Conservation (phyloP, 2,888 invertebrate genomes). For the Pollenia griseotomentosa region DNA sequence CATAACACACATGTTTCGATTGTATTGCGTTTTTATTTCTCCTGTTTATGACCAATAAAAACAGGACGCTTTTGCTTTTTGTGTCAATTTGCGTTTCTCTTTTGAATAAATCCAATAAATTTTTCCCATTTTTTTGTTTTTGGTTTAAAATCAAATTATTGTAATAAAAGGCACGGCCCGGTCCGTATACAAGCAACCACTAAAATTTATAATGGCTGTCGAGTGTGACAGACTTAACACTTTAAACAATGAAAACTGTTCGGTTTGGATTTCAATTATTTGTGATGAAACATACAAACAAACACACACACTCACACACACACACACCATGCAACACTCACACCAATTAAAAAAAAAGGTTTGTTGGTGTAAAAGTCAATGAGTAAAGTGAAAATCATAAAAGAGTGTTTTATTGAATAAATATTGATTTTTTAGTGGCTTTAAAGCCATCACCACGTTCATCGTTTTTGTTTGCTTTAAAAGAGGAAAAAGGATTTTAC, state of each 20-base stretch:
- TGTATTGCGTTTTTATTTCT: background rate
- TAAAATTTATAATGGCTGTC: slow-evolving; percentile 27
- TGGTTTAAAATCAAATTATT: slow-evolving; percentile 50
- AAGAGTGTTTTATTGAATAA: slow-evolving; percentile 27
- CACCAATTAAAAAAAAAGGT: background rate
- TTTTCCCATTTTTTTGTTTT: slow-evolving; percentile 26
- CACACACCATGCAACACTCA: background rate
- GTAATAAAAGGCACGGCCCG: slow-evolving; percentile 37
- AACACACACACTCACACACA: background rate
- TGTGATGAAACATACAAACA: background rate
- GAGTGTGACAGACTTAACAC: slow-evolving; percentile 42
- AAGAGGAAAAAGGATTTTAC: background rate
- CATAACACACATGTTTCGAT: background rate
- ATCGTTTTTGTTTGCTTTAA: background rate
- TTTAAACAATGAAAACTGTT: slow-evolving; percentile 51
- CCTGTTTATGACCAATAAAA: slow-evolving; percentile 12
- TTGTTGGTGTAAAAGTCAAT: slow-evolving; percentile 20
- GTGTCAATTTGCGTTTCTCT: slow-evolving; percentile 45
- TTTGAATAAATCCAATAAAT: slow-evolving; percentile 44
- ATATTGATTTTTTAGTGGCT: slow-evolving; percentile 2
- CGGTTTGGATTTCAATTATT: slow-evolving; percentile 9
- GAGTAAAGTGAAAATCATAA: slow-evolving; percentile 36
- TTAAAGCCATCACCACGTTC: background rate
- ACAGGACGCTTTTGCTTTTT: slow-evolving; percentile 46
- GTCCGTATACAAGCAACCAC: slow-evolving; percentile 17